Base-by-base conservation (phyloP, 2,113 vertebrate genomes). In the Phoxinus phoxinus region DNA sequence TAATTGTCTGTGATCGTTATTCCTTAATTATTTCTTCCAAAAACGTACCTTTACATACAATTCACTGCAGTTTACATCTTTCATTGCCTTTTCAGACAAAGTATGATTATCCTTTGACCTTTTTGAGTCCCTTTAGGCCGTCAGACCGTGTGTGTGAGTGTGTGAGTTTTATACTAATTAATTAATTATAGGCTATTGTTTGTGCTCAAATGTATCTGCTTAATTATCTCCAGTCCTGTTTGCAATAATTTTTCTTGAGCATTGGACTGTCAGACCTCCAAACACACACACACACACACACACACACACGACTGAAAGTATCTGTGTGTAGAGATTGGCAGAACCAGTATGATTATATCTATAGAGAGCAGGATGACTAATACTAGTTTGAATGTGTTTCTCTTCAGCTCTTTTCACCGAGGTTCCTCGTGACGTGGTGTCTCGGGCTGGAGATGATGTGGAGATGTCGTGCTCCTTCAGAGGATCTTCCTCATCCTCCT, bases 381-480 rank as follows among this genome's bases (percentile, higher is more conserved):
- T 71, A 9, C 1, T 71, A 23, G 32, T 41, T 41, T 41, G 6
- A 12, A 23, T 71, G 8, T 69, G 19, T 74, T 53, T 35, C 56
- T n/a, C 56, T 23, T 37, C 95, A 99, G 98, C 97, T 56, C 94
- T 98, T 32, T 99, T 99, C 91, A 99, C 97, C 7, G 97, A 99
- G 93, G 96, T 95, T 2, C 98, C 97, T 15, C 97, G 95, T 0
- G 97, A 99, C 93, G 93, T 97, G 92, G 96, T 94, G 0, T 95
- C 96, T 0, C 95, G 94, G 88, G 95, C 95, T 0, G 97, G 97
- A 0, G 95, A 97, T 91, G 97, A 99, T 23, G 97, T 99, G 91
- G 97, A 99, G 94, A 97, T 99, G 97, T 97, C 97, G 2, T 99
- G 97, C n/a, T 98, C 97, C 84, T 99, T 99, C 94, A 95, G 96